A percentile compares a stretch with the other conserved stretches of the same genome.
Conservation (phyloP, 2,113 vertebrate genomes). For the Ochotona princeps region DNA sequence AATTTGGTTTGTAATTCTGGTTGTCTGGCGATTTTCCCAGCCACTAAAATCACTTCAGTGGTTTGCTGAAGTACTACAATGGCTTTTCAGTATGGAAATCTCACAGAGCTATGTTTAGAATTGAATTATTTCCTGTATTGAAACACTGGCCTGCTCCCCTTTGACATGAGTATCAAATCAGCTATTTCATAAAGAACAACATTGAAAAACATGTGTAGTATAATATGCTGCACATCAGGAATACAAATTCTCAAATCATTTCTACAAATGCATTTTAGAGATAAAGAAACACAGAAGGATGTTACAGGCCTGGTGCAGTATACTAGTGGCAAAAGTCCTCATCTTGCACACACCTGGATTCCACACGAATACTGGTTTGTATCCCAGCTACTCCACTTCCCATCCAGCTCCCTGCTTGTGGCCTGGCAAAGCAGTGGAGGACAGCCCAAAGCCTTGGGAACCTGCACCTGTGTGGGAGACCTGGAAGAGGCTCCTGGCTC, state of each 20-base stretch:
- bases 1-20: conserved; percentile 62
- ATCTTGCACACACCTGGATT: no score
- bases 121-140: conserved; percentile 59
- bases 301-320: no score
- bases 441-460: no score
- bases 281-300: background rate
- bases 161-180: conserved; percentile 44
- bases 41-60: conserved; percentile 64
- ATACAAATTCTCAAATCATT: background rate
- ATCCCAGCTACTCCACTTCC: no score
- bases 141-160: conserved; percentile 58
- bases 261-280: background rate
- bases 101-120: conserved; percentile 63
- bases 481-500: no score
- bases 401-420: no score
- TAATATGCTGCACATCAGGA: conserved; percentile 28
- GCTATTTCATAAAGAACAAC: conserved; percentile 58
- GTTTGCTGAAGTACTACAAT: conserved; percentile 53
- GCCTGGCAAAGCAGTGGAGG: no score
- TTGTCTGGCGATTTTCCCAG: conserved; percentile 72
- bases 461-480: no score
- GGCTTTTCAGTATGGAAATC: conserved; percentile 61
- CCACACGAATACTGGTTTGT: no score
- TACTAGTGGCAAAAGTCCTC: no score
- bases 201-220: conserved; percentile 44